These are phyloP conservation scores for Mus minutoides DNA, from an alignment of 2,797 vertebrate genomes.

Conservation along the genomic window DNA sequence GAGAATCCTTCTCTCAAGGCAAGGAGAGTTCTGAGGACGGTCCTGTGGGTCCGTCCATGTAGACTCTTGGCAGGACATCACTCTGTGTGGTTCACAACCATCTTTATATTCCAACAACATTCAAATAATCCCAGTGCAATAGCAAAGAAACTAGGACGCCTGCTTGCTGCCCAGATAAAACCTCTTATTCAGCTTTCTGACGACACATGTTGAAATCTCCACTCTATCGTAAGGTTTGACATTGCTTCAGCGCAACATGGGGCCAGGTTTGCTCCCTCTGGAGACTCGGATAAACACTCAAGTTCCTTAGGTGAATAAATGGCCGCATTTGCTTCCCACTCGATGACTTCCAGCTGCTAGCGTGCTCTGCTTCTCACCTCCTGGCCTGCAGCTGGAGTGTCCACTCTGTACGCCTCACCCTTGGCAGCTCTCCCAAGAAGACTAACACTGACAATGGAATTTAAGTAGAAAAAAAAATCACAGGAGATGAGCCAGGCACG, in stretches of 20 bases:
- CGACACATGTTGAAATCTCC: constrained; percentile 74
- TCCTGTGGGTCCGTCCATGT: not conserved
- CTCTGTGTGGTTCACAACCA: not conserved
- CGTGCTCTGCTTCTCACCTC: constrained; percentile 34
- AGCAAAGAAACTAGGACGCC: constrained; percentile 25
- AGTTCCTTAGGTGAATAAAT: constrained; percentile 72
- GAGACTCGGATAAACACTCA: constrained; percentile 66
- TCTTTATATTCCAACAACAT: constrained; percentile 24
- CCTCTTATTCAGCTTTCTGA: constrained; percentile 55
- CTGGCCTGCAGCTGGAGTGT: constrained; percentile 60
- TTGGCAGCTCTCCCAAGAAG: constrained; percentile 52
- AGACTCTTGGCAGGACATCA: not conserved
- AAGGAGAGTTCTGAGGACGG: not conserved
- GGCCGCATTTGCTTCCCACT: constrained; percentile 49
- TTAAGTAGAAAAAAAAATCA: constrained; percentile 45
- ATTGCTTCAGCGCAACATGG: constrained; percentile 22
- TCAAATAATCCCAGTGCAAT: not conserved
- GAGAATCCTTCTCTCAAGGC: not conserved
- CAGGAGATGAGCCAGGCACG: not conserved
- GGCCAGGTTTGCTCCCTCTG: constrained; percentile 46
- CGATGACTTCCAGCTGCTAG: constrained; percentile 57
- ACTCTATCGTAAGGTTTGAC: constrained; percentile 53
- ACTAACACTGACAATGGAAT: constrained; percentile 59
- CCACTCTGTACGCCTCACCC: constrained; percentile 45
- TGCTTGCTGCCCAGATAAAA: constrained; percentile 50